phyloP scores from a whole-genome alignment of 2,888 invertebrate genomes.

The Serripes groenlandicus region DNA sequence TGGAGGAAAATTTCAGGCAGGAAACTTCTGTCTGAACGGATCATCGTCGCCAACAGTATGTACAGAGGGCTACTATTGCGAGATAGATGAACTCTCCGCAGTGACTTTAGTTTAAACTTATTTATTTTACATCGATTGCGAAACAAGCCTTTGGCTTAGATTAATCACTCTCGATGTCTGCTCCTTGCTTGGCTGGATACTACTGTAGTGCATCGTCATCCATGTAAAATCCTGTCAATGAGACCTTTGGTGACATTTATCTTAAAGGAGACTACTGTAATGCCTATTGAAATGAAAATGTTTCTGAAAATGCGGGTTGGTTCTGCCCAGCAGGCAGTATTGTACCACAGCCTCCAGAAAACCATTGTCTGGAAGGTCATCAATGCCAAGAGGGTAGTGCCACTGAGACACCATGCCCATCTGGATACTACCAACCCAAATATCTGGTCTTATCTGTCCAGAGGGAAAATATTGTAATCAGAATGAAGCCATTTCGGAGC shows the following conservation, averaged over 20 bases:
- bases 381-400: constrained; percentile 81
- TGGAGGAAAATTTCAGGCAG: constrained; percentile 82
- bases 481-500: constrained; percentile 82
- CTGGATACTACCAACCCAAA: constrained; percentile 83
- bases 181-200: constrained; percentile 81
- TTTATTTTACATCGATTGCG: too few species aligned
- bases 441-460: constrained; percentile 80
- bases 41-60: constrained; percentile 78
- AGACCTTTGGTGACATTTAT: constrained; percentile 84
- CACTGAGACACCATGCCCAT: constrained; percentile 79
- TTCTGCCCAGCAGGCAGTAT: constrained; percentile 81
- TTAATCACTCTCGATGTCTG: too few species aligned
- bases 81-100: constrained; percentile 73
- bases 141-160: too few species aligned
- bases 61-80: constrained; percentile 82
- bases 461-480: constrained; percentile 84
- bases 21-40: constrained; percentile 83
- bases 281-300: constrained; percentile 79
- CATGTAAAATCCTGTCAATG: constrained; percentile 82
- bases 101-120: too few species aligned
- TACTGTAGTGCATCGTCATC: constrained; percentile 82
- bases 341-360: constrained; percentile 82
- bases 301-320: constrained; percentile 80
- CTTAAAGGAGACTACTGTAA: constrained; percentile 84
- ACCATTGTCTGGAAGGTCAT: constrained; percentile 83